Conservation (phyloP, 2,888 invertebrate genomes). For the Euzetes globulus region DNA sequence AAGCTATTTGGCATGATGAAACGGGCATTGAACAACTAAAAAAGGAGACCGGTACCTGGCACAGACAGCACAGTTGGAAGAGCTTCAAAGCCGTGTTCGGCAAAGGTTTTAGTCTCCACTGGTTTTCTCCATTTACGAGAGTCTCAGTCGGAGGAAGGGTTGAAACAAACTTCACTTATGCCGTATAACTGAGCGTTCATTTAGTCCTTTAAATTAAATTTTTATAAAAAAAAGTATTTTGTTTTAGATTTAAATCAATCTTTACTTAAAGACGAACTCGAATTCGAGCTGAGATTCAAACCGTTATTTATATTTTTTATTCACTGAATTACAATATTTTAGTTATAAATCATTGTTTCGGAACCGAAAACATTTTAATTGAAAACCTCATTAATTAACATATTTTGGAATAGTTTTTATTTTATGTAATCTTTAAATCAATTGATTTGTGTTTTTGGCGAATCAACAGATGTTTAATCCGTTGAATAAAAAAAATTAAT, state of each 20-base stretch:
- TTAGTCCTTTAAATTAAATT: background rate
- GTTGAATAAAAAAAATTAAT: too few relatives aligned
- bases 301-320: background rate
- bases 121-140: slow-evolving; percentile 80
- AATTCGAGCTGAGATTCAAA: background rate
- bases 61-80: slow-evolving; percentile 83
- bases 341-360: background rate
- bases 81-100: slow-evolving; percentile 96
- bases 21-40: slow-evolving; percentile 96
- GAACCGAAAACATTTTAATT: background rate
- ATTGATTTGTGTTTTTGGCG: too few relatives aligned
- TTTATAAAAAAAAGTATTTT: background rate
- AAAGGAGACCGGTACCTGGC: slow-evolving; percentile 84
- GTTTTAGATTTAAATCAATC: too few relatives aligned
- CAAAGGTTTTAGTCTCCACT: slow-evolving; percentile 74
- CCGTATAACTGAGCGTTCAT: slow-evolving; percentile 5
- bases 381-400: too few relatives aligned
- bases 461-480: too few relatives aligned
- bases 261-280: background rate
- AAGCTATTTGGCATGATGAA: slow-evolving; percentile 97
- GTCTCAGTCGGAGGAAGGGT: slow-evolving; percentile 29
- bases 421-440: too few relatives aligned
- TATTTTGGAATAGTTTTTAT: too few relatives aligned
- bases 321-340: background rate
- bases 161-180: slow-evolving; percentile 32